Evolutionary conservation across 2,797 vertebrate species (phyloP).

Genomic region (Botia almorhae): DNA sequence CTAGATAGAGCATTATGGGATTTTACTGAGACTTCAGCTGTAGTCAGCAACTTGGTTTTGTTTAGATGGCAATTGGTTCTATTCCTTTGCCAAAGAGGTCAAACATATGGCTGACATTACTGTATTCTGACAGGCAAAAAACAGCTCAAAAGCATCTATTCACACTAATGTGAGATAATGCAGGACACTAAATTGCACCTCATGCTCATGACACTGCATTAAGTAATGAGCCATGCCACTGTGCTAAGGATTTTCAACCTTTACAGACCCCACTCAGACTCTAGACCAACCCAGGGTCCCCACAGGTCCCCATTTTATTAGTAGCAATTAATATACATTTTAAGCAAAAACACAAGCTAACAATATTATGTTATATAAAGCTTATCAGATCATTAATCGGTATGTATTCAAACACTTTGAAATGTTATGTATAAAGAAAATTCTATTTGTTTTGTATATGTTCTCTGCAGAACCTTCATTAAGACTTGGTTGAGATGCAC

Average conservation of each 20-base stretch:
- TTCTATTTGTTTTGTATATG: too few relatives aligned
- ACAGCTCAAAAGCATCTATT: not conserved
- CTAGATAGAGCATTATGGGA: slow-evolving; percentile 26
- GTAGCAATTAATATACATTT: too few relatives aligned
- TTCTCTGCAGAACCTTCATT: too few relatives aligned
- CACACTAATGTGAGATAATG: slow-evolving; percentile 12
- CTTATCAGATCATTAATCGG: too few relatives aligned
- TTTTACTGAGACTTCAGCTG: slow-evolving; percentile 28
- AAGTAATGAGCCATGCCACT: slow-evolving; percentile 1
- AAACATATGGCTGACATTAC: slow-evolving; percentile 47
- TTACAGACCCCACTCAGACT: not conserved
- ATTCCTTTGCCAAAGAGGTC: slow-evolving; percentile 49
- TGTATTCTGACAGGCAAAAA: slow-evolving; percentile 49
- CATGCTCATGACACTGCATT: not conserved
- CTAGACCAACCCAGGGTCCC: too few relatives aligned
- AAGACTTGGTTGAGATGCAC: not conserved
- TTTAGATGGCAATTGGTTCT: slow-evolving; percentile 25
- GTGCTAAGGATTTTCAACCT: not conserved
- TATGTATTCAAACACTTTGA: too few relatives aligned
- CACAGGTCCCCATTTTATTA: too few relatives aligned
- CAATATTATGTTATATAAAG: too few relatives aligned
- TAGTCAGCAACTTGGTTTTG: slow-evolving; percentile 6
- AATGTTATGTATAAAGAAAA: too few relatives aligned
- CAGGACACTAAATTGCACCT: not conserved
- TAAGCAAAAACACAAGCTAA: too few relatives aligned